Percentiles rank a stretch among this genome's conserved stretches.
Evolutionary conservation across 2,113 vertebrate genomes (phyloP).

Genomic region (Odontesthes bonariensis): DNA sequence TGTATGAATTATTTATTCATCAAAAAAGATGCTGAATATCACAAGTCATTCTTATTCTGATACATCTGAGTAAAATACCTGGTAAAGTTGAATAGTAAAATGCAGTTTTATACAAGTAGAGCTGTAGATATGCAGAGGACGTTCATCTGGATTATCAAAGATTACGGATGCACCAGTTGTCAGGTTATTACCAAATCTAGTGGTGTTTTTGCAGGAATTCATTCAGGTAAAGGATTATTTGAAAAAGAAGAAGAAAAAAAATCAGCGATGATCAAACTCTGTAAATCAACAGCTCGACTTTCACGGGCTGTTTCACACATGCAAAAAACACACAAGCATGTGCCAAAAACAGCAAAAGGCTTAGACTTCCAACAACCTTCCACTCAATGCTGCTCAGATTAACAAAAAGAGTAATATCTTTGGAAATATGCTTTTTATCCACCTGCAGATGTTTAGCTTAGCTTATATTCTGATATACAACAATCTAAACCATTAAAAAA

Average conservation of each 20-base stretch:
- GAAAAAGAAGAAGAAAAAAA: too few relatives aligned
- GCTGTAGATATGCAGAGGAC: constrained; percentile 52
- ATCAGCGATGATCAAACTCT: constrained; percentile 28
- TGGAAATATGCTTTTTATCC: not conserved
- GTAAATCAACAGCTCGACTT: constrained; percentile 54
- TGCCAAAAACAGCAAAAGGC: constrained; percentile 64
- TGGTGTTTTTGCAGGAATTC: constrained; percentile 11
- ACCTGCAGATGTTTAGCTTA: not conserved
- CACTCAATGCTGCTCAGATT: not conserved
- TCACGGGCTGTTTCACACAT: constrained; percentile 41
- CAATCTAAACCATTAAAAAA: not conserved
- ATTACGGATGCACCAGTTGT: not conserved
- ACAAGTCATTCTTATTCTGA: constrained; percentile 14
- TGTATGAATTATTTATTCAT: constrained; percentile 16
- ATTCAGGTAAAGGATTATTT: not conserved
- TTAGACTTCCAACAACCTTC: constrained; percentile 25
- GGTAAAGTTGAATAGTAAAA: constrained; percentile 35
- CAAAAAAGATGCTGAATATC: not conserved
- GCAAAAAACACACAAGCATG: constrained; percentile 29
- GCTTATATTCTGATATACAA: not conserved
- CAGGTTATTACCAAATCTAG: not conserved
- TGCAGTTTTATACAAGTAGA: constrained; percentile 35
- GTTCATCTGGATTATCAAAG: constrained; percentile 1
- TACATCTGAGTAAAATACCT: constrained; percentile 49
- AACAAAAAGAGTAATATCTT: not conserved